Conservation (phyloP, 2,888 invertebrate species). For the Vanessa cardui region DNA sequence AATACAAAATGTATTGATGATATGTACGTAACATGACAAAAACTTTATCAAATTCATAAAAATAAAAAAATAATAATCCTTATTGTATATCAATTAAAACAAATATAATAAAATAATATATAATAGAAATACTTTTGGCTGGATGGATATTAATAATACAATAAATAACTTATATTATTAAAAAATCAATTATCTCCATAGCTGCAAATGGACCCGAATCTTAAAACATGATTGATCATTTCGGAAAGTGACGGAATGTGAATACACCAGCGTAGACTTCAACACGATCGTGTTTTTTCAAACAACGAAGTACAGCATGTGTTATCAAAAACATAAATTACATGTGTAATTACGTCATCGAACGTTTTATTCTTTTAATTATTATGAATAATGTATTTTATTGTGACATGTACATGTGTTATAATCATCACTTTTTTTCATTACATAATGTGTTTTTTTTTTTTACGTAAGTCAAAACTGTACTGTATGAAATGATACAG, state of each 20-base stretch:
- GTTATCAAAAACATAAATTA: slow-evolving; percentile 49
- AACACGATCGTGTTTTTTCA: slow-evolving; percentile 63
- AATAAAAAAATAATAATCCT: no score
- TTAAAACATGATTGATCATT: slow-evolving; percentile 58
- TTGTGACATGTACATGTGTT: slow-evolving; percentile 38
- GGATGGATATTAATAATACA: no score
- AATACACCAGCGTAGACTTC: slow-evolving; percentile 69
- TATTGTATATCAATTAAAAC: no score
- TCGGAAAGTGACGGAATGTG: slow-evolving; percentile 69
- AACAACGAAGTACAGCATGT: slow-evolving; percentile 62
- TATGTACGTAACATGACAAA: no score
- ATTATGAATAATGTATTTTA: slow-evolving; percentile 33
- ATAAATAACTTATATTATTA: background rate
- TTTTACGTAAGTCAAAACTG: slow-evolving; percentile 18
- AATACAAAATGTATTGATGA: no score
- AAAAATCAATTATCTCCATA: background rate
- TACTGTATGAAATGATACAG: background rate
- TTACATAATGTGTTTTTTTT: slow-evolving; percentile 17
- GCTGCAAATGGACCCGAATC: slow-evolving; percentile 1
- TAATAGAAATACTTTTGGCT: no score
- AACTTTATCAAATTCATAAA: no score
- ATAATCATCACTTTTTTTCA: slow-evolving; percentile 29
- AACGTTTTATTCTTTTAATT: slow-evolving; percentile 28
- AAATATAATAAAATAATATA: no score
- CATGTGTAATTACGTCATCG: slow-evolving; percentile 56